Conservation (phyloP, 2,797 vertebrate species). For the Anas capensis region DNA sequence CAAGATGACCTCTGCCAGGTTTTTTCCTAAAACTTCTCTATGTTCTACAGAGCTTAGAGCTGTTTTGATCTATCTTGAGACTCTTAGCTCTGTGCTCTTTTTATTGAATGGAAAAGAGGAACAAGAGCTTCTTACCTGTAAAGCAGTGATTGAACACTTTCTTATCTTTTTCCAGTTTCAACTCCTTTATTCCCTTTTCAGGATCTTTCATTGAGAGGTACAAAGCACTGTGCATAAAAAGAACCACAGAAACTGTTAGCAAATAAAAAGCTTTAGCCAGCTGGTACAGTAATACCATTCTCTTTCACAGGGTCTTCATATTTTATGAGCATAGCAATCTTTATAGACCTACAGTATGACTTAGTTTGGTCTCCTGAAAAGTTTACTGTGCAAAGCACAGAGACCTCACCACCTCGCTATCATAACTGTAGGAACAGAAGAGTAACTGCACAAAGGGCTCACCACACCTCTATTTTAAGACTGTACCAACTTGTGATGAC, state of each 20-base stretch:
- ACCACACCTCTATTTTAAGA: neutral
- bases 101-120: neutral
- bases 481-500: neutral
- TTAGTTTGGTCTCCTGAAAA: neutral
- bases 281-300: neutral
- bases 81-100: neutral
- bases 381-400: neutral
- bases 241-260: neutral
- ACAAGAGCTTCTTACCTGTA: slow-evolving; percentile 82
- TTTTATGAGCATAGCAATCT: neutral
- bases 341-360: neutral
- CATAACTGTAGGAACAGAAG: neutral
- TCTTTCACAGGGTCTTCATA: neutral
- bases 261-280: neutral
- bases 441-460: neutral
- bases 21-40: neutral
- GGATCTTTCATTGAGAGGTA: slow-evolving; percentile 91
- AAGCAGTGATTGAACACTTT: slow-evolving; percentile 94
- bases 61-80: neutral
- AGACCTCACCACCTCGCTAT: neutral
- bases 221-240: slow-evolving; percentile 83
- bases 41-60: neutral
- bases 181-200: slow-evolving; percentile 89
- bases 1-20: neutral
- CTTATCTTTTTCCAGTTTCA: slow-evolving; percentile 92